A percentile compares a stretch with the other conserved stretches of the same genome.
Evolutionary conservation across 1,140 invertebrate species (phyloP).

Genomic region (Paracyclopina nana): DNA sequence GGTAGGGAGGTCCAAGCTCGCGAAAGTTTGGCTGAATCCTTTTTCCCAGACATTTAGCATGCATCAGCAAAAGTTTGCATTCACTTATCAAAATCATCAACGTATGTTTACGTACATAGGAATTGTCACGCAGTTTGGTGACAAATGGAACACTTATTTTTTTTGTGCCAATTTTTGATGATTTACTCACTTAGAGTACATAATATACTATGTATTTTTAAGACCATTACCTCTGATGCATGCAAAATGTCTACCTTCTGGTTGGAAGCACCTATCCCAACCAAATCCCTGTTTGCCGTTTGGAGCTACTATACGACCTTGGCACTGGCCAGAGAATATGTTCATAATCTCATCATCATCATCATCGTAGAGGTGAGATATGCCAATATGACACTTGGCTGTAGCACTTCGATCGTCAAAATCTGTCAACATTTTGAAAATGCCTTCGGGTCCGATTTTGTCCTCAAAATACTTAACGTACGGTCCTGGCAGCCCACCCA

Average conservation of each 20-base stretch:
- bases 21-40: slow-evolving; percentile 69
- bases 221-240: too few relatives aligned
- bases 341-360: slow-evolving; percentile 29
- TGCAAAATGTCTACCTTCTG: too few relatives aligned
- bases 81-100: too few relatives aligned
- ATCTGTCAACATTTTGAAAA: slow-evolving; percentile 47
- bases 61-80: too few relatives aligned
- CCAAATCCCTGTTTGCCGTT: slow-evolving; percentile 69
- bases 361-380: too few relatives aligned
- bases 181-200: too few relatives aligned
- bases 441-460: slow-evolving; percentile 64
- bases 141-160: too few relatives aligned
- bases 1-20: slow-evolving; percentile 56
- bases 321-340: slow-evolving; percentile 51
- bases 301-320: slow-evolving; percentile 69
- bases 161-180: too few relatives aligned
- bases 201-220: too few relatives aligned
- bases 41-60: too few relatives aligned
- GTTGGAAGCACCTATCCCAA: slow-evolving; percentile 92
- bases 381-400: slow-evolving; percentile 78
- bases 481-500: slow-evolving; percentile 59
- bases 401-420: slow-evolving; percentile 83
- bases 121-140: too few relatives aligned
- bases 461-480: slow-evolving; percentile 61
- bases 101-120: too few relatives aligned